Evolutionary conservation across 2,113 vertebrate species (phyloP), one percentile per base, ranked within the genome.

Genomic region (Merops nubicus): DNA sequence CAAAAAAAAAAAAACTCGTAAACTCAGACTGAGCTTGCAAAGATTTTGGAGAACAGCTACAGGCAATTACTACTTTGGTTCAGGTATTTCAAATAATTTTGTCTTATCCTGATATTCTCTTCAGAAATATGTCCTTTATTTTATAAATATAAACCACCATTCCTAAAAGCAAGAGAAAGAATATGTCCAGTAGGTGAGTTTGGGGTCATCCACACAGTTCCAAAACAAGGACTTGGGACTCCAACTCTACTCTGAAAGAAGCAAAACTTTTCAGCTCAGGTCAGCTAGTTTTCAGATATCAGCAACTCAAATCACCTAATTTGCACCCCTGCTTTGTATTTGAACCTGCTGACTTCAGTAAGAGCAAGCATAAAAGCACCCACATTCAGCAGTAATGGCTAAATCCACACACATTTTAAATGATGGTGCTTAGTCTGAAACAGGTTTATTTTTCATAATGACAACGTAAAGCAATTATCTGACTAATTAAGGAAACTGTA

Each of bases 401-500:
- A 80, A 68, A 76, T 77, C 64, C 48, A 86, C 4, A 40, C 3
- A 40, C 5, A 29, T 68, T 67, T 79, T 40, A 75, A 50, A 23
- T 43, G 11, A 15, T 63, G 36, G 9, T 65, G 17, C 28, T 51
- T 72, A 23, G 19, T 53, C 88, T 91, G 67, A 72, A 85, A 70
- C n/a, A 62, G 18, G 8, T 80, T 38, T 60, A 3, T 8, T 83
- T 92, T 84, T 70, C 53, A 22, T 12, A 51, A 22, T n/a, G n/a
- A n/a, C n/a, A n/a, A n/a, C n/a, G n/a, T n/a, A 91, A 72, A 85
- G 51, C 25, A 86, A 28, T 63, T 88, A 62, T 89, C 77, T 94
- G 69, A 72, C 59, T 87, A 83, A 91, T 94, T 78, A 67, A 92
- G 81, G 48, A 97, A 94, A 93, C 70, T 33, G 15, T 54, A 73